Evolutionary conservation across 2,797 vertebrate species (phyloP).

Genomic region (Mareca penelope): DNA sequence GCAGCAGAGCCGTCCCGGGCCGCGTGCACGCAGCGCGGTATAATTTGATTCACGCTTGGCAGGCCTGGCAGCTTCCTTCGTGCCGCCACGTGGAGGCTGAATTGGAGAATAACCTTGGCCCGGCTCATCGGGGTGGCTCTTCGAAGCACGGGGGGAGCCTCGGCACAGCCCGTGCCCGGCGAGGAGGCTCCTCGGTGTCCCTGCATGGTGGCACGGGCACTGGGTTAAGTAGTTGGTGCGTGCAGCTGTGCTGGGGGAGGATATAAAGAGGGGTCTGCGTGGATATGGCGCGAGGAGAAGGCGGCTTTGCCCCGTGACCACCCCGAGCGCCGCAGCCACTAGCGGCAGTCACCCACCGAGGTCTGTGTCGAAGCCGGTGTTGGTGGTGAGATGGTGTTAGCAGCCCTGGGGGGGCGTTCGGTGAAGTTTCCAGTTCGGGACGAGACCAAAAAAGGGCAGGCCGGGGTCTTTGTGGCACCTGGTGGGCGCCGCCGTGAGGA

Average conservation of each 20-base stretch:
- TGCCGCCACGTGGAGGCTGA: not conserved
- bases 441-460: not conserved
- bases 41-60: not conserved
- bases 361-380: not conserved
- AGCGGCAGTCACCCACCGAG: accelerated
- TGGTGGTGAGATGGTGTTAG: not conserved
- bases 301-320: not conserved
- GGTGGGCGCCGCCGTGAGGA: not conserved
- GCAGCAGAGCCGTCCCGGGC: slow-evolving; percentile 8
- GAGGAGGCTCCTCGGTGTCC: not conserved
- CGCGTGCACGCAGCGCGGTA: not conserved
- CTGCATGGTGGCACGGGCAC: accelerated
- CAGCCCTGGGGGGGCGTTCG: accelerated
- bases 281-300: not conserved
- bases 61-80: not conserved
- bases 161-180: not conserved
- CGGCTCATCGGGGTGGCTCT: not conserved
- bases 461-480: not conserved
- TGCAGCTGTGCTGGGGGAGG: not conserved
- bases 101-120: not conserved
- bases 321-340: not conserved
- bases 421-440: not conserved
- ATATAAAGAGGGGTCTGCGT: not conserved
- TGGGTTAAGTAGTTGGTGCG: not conserved
- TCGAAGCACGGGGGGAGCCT: not conserved